Conservation (phyloP, 2,113 vertebrate species). For the Bucco capensis region DNA sequence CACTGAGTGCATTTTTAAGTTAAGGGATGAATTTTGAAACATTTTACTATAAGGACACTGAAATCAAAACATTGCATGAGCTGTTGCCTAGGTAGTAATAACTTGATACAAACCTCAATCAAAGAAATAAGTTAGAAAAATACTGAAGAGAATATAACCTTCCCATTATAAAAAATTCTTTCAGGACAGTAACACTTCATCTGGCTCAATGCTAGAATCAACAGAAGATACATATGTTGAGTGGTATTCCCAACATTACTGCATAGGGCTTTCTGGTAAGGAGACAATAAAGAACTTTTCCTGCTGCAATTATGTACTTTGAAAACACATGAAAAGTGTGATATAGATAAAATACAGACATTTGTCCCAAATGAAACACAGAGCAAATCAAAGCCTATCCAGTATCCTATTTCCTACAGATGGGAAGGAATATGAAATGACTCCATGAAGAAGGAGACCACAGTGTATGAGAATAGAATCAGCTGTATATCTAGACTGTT, state of each 20-base stretch:
- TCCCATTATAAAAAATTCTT: background rate
- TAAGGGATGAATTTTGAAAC: background rate
- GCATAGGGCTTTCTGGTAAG: background rate
- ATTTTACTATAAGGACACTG: background rate
- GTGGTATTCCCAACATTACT: background rate
- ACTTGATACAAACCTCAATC: background rate
- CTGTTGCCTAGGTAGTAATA: background rate
- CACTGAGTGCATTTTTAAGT: background rate
- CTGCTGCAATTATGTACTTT: background rate
- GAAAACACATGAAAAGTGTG: background rate
- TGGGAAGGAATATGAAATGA: conserved; percentile 20
- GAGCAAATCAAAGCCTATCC: conserved; percentile 34
- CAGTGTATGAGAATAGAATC: background rate
- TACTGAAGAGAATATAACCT: background rate
- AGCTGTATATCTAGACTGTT: background rate
- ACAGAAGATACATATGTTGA: background rate
- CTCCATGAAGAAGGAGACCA: background rate
- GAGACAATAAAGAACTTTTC: background rate
- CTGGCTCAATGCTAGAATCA: background rate
- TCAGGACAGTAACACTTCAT: background rate
- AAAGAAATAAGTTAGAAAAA: background rate
- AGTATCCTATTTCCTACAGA: conserved; percentile 38
- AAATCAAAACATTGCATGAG: background rate
- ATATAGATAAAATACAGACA: conserved; percentile 45
- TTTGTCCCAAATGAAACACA: conserved; percentile 27